Evolutionary conservation across 30 jellyfish, hydroid and myxozoan species (phyloP).

Genomic region (Mastigias papua): DNA sequence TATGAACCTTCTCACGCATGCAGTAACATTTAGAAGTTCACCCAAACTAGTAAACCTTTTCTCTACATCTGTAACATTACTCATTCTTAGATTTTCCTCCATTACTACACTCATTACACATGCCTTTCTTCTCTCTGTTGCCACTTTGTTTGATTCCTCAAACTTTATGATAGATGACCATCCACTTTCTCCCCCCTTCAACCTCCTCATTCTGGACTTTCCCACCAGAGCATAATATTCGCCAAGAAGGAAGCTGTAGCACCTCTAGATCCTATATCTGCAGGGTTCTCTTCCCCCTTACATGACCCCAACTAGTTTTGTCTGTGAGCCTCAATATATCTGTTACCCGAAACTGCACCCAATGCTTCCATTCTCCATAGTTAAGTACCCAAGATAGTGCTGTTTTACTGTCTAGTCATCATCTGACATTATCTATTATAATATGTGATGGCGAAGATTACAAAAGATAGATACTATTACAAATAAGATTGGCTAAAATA

Average conservation of each 20-base stretch:
- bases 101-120: slow-evolving; percentile 1
- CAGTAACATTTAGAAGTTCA: slow-evolving; percentile 15
- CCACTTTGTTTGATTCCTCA: slow-evolving; percentile 31
- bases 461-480: background rate
- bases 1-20: slow-evolving; percentile 42
- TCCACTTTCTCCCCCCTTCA: slow-evolving; percentile 6
- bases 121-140: slow-evolving; percentile 30
- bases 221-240: slow-evolving; percentile 32
- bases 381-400: slow-evolving; percentile 37
- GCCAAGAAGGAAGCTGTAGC: slow-evolving; percentile 3
- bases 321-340: slow-evolving; percentile 28
- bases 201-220: too few species aligned
- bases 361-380: slow-evolving; percentile 34
- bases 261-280: slow-evolving; percentile 38
- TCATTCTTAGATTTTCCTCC: background rate
- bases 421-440: slow-evolving; percentile 2
- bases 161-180: slow-evolving; percentile 28
- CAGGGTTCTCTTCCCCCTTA: slow-evolving; percentile 40
- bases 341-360: slow-evolving; percentile 42
- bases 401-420: slow-evolving; percentile 21
- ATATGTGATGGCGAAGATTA: background rate
- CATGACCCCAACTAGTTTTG: slow-evolving; percentile 30
- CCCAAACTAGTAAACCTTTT: slow-evolving; percentile 12
- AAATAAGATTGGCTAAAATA: slow-evolving; percentile 9
- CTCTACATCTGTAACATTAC: slow-evolving; percentile 16